Conservation (phyloP, 2,113 vertebrate genomes). For the Leptosomus discolor region DNA sequence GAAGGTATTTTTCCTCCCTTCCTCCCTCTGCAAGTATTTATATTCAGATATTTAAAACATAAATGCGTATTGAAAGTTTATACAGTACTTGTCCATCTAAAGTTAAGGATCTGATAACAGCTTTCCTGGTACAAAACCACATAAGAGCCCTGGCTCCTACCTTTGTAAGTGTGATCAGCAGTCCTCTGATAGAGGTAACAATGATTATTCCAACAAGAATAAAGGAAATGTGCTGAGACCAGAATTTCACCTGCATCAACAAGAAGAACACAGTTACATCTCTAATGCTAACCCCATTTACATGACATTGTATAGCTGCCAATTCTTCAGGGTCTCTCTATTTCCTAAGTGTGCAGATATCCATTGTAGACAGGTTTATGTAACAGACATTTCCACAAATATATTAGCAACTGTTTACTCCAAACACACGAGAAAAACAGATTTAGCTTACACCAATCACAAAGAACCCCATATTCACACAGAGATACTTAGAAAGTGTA, state of each 20-base stretch:
- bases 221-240: conserved; percentile 99
- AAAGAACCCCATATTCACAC: neutral
- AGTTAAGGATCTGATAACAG: neutral
- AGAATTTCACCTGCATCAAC: conserved; percentile 91
- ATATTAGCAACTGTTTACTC: neutral
- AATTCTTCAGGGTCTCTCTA: neutral
- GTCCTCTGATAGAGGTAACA: conserved; percentile 94
- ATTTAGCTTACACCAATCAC: neutral
- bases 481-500: neutral
- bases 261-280: neutral
- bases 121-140: neutral
- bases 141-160: conserved; percentile 64
- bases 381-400: neutral
- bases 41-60: neutral
- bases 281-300: neutral
- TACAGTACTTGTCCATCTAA: neutral
- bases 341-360: neutral
- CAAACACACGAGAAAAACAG: neutral
- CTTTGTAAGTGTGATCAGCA: conserved; percentile 98
- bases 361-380: neutral
- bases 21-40: neutral
- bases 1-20: neutral
- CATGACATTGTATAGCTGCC: neutral
- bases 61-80: neutral
- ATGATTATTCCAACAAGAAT: conserved; percentile 99